Conservation (phyloP, 2,797 vertebrate species). For the Prunella strophiata region DNA sequence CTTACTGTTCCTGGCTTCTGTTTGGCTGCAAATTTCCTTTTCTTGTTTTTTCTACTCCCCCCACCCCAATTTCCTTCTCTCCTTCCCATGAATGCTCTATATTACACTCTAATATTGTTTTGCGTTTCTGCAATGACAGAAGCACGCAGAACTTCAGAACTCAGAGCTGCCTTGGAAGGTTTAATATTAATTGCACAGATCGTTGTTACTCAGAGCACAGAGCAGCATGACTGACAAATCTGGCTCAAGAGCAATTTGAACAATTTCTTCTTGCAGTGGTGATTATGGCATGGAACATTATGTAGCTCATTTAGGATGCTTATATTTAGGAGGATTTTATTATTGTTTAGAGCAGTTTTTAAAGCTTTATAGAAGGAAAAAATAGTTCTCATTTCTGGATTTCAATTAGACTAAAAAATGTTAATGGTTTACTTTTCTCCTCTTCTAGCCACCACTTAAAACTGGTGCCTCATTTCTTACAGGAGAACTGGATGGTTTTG, state of each 20-base stretch:
- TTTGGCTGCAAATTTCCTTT: neutral
- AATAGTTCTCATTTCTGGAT: neutral
- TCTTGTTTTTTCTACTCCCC: neutral
- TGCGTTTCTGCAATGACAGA: neutral
- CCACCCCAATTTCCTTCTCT: neutral
- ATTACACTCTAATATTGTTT: neutral
- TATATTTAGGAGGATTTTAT: conserved; percentile 37
- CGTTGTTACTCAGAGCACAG: conserved; percentile 53
- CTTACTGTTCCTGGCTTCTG: neutral
- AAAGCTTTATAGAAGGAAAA: neutral
- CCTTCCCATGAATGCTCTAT: neutral
- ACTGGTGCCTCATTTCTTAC: neutral
- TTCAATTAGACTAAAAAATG: conserved; percentile 29
- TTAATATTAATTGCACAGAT: conserved; percentile 63
- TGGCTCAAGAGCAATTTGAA: conserved; percentile 4
- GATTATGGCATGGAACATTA: conserved; percentile 51
- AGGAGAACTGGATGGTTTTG: neutral
- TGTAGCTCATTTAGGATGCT: conserved; percentile 41
- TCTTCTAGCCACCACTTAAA: neutral
- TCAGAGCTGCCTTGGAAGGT: conserved; percentile 20
- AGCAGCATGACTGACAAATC: conserved; percentile 48
- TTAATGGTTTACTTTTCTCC: neutral
- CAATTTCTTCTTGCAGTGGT: conserved; percentile 49
- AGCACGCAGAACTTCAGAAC: neutral
- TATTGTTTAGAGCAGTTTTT: conserved; percentile 38